phyloP scores from a whole-genome alignment of 1,140 invertebrate species.

The Leptinotarsa lineolata region DNA sequence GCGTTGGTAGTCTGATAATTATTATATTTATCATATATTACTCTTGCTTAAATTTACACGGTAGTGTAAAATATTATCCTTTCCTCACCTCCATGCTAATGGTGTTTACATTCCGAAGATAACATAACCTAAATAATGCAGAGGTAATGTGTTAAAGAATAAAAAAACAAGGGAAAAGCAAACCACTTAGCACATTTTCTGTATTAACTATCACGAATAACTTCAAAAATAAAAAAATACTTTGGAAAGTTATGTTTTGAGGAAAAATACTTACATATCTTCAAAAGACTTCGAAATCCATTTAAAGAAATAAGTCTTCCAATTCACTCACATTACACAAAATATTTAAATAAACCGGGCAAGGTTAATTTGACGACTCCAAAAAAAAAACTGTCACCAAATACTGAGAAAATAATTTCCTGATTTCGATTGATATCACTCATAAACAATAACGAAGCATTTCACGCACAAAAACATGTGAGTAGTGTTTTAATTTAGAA shows the following conservation, averaged over 20 bases:
- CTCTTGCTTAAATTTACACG: constrained; percentile 7
- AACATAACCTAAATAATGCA: constrained; percentile 37
- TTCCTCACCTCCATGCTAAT: constrained; percentile 25
- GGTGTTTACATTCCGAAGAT: constrained; percentile 38
- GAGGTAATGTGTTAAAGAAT: constrained; percentile 35
- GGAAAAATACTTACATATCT: constrained; percentile 40
- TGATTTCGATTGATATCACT: neutral
- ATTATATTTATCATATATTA: constrained; percentile 21
- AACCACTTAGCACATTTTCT: constrained; percentile 44
- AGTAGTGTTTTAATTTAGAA: constrained; percentile 44
- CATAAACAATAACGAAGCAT: constrained; percentile 31
- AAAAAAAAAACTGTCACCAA: constrained; percentile 42
- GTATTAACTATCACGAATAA: neutral
- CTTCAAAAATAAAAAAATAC: neutral
- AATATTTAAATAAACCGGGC: constrained; percentile 39
- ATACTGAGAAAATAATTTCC: constrained; percentile 16
- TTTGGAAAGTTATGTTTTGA: neutral
- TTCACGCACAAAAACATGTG: constrained; percentile 45
- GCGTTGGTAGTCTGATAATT: constrained; percentile 13
- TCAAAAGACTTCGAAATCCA: constrained; percentile 34
- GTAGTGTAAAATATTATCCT: constrained; percentile 16
- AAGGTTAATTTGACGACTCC: constrained; percentile 44
- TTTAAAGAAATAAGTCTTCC: constrained; percentile 17
- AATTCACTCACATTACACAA: constrained; percentile 25
- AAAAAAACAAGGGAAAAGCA: constrained; percentile 46